These are phyloP conservation scores for Trachops cirrhosus DNA, from an alignment of 2,797 vertebrate species.

Conservation along the genomic window DNA sequence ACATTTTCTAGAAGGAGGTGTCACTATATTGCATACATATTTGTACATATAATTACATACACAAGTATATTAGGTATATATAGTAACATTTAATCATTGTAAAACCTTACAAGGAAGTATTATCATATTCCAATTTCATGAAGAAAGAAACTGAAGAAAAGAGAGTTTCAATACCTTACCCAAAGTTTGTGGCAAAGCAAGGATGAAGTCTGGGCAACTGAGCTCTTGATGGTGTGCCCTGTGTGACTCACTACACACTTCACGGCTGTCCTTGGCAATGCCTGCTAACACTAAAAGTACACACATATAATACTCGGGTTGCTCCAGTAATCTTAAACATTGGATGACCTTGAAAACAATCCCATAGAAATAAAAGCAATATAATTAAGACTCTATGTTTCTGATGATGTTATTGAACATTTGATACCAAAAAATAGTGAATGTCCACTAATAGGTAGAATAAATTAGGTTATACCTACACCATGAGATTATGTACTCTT, in stretches of 20 bases:
- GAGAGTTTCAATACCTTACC: neutral
- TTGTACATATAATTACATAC: neutral
- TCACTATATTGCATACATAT: neutral
- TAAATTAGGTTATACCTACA: neutral
- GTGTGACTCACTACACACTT: rapidly evolving
- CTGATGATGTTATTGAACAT: neutral
- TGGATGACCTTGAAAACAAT: neutral
- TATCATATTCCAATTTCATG: neutral
- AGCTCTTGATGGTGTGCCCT: neutral
- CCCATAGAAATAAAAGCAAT: neutral
- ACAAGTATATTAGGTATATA: neutral
- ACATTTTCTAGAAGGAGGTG: neutral
- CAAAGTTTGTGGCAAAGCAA: neutral
- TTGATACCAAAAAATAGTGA: neutral
- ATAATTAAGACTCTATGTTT: neutral
- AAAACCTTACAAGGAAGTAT: neutral
- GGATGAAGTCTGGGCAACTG: neutral
- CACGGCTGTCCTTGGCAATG: rapidly evolving
- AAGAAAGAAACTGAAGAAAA: neutral
- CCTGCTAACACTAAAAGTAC: neutral
- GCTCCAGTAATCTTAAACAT: neutral
- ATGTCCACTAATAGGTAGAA: neutral
- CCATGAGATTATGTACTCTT: neutral
- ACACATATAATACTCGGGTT: neutral
- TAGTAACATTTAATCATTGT: neutral